Evolutionary conservation across 92 coral and sea anemone genomes (phyloP), one percentile per base, ranked within the genome.

Genomic region (Porites cylindrica): DNA sequence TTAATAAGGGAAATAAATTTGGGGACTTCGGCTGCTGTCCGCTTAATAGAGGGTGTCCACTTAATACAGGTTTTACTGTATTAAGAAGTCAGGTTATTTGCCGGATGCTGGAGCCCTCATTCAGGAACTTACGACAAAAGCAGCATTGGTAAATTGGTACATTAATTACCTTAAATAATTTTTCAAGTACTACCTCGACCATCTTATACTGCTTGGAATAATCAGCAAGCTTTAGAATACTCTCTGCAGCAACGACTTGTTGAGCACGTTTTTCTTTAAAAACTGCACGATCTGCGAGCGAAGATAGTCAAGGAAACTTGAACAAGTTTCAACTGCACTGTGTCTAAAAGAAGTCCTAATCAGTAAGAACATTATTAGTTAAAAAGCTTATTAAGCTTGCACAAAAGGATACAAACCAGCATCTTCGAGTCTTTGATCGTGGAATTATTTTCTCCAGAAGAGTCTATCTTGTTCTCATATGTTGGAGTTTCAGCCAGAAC

Each of bases 141-240:
- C 47, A 38, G 47, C 4, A 38, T 38, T 38, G 47, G 47, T 4
- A 38, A 38, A 38, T 38, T 38, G 6, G 6, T 38, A 38, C 47
- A 38, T 38, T 38, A 38, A 38, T 38, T 14, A 96, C 98, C 98
- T 79, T 91, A 62, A 96, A 96, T 66, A 96, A 89, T 66, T 96
- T 96, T 66, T 91, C 95, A 51, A 93, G 78, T 5, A 96, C 91
- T 58, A 91, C 85, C 77, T 91, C 91, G 50, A 93, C 94, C 89
- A 96, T 91, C 64, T 93, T 90, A 78, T 91, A 96, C 88, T 91
- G 98, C 58, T 93, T 95, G 17, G 91, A 90, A 88, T 95, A 96
- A 84, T 90, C 94, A 19, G 87, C 71, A 24, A 96, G 66, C 70
- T 88, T 78, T 66, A 92, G 84, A 21, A 96, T 89, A 54, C 93